These are phyloP conservation scores for Melanogrammus aeglefinus DNA, from an alignment of 2,797 vertebrate species.

Conservation along the genomic window DNA sequence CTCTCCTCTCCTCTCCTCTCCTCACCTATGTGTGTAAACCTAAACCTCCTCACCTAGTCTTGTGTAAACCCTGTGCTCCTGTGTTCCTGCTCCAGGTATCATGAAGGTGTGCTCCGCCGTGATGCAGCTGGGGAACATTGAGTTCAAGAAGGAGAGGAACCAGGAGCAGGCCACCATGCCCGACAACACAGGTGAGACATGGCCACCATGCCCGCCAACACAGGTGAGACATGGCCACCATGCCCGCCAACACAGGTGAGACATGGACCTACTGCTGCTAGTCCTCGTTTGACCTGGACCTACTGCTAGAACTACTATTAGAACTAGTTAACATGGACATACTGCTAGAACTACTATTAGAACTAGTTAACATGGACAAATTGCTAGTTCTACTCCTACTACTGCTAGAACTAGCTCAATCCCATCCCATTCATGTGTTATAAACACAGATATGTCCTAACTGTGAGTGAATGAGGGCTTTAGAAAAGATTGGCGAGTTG, in stretches of 20 bases:
- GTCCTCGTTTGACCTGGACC: too few species aligned
- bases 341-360: neutral
- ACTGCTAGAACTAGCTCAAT: neutral
- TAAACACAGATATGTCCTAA: neutral
- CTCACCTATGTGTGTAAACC: too few species aligned
- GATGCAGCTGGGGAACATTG: slow-evolving; percentile 93
- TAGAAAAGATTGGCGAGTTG: neutral
- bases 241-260: slow-evolving; percentile 96
- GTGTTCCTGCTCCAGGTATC: slow-evolving; percentile 76
- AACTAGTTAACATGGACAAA: neutral
- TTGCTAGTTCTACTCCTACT: too few species aligned
- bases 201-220: slow-evolving; percentile 95
- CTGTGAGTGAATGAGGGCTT: neutral
- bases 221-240: slow-evolving; percentile 95
- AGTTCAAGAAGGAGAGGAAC: slow-evolving; percentile 97
- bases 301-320: too few species aligned
- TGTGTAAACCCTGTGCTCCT: neutral
- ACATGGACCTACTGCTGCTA: slow-evolving; percentile 6
- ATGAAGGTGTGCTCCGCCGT: slow-evolving; percentile 91
- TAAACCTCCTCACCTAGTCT: too few species aligned
- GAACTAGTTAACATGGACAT: slow-evolving; percentile 58
- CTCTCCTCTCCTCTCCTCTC: too few species aligned
- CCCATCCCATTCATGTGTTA: neutral
- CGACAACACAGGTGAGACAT: slow-evolving; percentile 87
- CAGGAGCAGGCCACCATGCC: slow-evolving; percentile 98